Conservation (phyloP, 1,140 invertebrate genomes). For the Heliconius hewitsoni region DNA sequence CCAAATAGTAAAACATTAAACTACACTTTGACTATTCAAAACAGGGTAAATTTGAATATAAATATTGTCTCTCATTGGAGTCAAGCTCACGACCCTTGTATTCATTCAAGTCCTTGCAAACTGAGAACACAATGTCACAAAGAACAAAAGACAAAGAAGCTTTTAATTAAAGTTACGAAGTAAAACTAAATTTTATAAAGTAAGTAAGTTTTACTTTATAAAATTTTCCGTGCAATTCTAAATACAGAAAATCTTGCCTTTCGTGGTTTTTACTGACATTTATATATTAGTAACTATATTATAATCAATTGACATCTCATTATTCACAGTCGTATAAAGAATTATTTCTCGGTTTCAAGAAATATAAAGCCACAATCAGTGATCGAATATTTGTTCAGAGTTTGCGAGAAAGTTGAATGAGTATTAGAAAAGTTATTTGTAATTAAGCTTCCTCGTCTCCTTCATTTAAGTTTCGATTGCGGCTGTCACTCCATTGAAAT, state of each 20-base stretch:
- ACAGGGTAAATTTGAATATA: no score
- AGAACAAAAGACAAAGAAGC: neutral
- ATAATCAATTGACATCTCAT: no score
- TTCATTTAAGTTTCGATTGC: neutral
- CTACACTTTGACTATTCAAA: no score
- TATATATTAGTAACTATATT: no score
- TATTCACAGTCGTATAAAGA: no score
- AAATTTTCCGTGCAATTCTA: no score
- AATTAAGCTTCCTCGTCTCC: neutral
- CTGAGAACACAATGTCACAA: neutral
- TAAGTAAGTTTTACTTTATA: neutral
- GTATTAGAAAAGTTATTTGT: conserved; percentile 9
- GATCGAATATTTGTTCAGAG: neutral
- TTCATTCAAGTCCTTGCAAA: neutral
- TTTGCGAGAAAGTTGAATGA: neutral
- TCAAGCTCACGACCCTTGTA: neutral
- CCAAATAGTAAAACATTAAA: no score
- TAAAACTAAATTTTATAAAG: neutral
- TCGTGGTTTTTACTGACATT: no score
- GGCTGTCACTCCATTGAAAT: neutral
- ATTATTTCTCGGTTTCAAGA: neutral
- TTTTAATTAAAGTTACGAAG: neutral
- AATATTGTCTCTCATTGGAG: neutral
- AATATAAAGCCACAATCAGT: neutral
- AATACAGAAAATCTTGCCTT: no score